phyloP scores from a whole-genome alignment of 2,797 vertebrate species.

The Perdix hodgsoniae region DNA sequence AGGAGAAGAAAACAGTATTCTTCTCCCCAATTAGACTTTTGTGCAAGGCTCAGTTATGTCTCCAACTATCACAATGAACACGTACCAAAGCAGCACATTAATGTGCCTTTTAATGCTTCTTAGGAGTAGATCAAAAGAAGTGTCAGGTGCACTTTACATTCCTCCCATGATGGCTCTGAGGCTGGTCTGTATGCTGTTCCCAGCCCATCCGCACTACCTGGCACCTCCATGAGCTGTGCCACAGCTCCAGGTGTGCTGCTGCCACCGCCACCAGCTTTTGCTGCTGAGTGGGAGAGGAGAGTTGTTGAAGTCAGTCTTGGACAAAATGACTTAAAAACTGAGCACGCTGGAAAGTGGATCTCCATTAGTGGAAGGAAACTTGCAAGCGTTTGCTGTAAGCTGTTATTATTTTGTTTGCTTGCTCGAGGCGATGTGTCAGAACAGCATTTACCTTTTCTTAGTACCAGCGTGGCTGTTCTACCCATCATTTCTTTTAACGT shows the following conservation, averaged over 20 bases:
- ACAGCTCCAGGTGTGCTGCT: neutral
- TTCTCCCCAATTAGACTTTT: slow-evolving; percentile 52
- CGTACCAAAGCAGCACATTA: slow-evolving; percentile 19
- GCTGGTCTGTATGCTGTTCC: slow-evolving; percentile 4
- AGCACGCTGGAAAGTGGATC: slow-evolving; percentile 30
- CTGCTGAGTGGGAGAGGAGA: neutral
- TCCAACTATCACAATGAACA: slow-evolving; percentile 14
- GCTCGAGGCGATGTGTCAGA: slow-evolving; percentile 52
- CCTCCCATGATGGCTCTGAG: slow-evolving; percentile 23
- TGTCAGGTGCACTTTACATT: slow-evolving; percentile 67
- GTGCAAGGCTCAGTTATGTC: slow-evolving; percentile 51
- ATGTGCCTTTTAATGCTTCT: slow-evolving; percentile 55
- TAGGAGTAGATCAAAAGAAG: slow-evolving; percentile 59
- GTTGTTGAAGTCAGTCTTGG: slow-evolving; percentile 53
- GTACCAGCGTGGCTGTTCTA: slow-evolving; percentile 31
- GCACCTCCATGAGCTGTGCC: neutral
- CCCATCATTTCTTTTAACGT: slow-evolving; percentile 34
- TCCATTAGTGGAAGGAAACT: slow-evolving; percentile 59
- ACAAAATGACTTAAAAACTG: slow-evolving; percentile 52
- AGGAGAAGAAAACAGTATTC: slow-evolving; percentile 69
- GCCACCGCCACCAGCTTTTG: neutral
- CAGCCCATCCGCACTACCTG: neutral
- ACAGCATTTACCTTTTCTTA: slow-evolving; percentile 39
- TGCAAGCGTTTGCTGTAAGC: slow-evolving; percentile 21
- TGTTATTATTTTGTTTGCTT: slow-evolving; percentile 58